Evolutionary conservation across 2,888 invertebrate species (phyloP).

Genomic region (Drosophila niveifrons): DNA sequence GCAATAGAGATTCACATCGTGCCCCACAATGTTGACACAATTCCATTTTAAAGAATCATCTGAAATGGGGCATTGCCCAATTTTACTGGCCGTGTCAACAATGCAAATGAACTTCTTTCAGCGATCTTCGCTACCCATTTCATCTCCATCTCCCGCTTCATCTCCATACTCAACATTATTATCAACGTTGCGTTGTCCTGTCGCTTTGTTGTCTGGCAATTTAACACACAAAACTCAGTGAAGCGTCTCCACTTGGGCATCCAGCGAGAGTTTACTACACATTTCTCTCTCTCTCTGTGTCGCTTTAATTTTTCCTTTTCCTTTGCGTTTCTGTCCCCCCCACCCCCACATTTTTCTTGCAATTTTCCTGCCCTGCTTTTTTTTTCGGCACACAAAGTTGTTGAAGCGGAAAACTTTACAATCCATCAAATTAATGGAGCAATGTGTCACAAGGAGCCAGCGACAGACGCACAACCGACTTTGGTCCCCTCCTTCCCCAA

Average conservation of each 20-base stretch:
- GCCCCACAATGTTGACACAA: constrained; percentile 30
- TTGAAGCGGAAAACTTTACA: constrained; percentile 79
- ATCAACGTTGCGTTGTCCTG: constrained; percentile 20
- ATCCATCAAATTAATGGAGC: constrained; percentile 81
- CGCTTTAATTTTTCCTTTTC: constrained; percentile 67
- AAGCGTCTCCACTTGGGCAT: constrained; percentile 74
- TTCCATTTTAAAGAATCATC: constrained; percentile 47
- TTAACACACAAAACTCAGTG: constrained; percentile 74
- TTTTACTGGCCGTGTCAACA: constrained; percentile 68
- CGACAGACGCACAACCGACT: constrained; percentile 9
- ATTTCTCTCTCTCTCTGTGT: constrained; percentile 25
- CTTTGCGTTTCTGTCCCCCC: constrained; percentile 21
- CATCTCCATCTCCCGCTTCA: constrained; percentile 25
- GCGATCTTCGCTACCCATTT: constrained; percentile 30
- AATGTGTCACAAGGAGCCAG: constrained; percentile 73
- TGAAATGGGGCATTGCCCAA: constrained; percentile 61
- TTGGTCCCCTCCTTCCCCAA: not conserved
- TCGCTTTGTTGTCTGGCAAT: constrained; percentile 63
- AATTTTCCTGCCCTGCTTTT: constrained; percentile 40
- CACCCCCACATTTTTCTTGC: constrained; percentile 41
- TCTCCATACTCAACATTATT: constrained; percentile 16
- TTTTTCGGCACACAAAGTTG: constrained; percentile 53
- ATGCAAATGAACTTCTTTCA: constrained; percentile 76
- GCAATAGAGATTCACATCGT: not conserved
- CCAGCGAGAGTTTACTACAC: constrained; percentile 66